Evolutionary conservation across 2,113 vertebrate species (phyloP).

Genomic region (Petrocephalus microphthalmus): DNA sequence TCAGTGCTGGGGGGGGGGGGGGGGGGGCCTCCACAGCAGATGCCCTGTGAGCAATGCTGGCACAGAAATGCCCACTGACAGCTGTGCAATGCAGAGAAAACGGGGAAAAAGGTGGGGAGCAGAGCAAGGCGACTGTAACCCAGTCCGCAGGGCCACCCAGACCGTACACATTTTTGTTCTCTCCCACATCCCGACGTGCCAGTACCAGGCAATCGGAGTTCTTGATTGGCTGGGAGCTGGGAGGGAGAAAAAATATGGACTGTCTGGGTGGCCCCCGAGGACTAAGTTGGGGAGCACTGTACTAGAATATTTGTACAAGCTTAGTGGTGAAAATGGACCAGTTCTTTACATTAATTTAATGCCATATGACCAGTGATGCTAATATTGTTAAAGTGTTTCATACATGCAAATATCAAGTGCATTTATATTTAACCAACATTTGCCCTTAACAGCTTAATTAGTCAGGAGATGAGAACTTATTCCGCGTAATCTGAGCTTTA

Average conservation of each 20-base stretch:
- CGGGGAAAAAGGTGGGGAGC: neutral
- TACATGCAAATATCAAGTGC: neutral
- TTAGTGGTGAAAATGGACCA: neutral
- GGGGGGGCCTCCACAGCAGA: neutral
- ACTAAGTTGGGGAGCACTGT: neutral
- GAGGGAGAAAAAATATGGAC: neutral
- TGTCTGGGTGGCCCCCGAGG: neutral
- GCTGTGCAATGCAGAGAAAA: neutral
- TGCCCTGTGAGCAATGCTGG: neutral
- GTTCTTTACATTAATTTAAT: neutral
- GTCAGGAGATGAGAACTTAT: neutral
- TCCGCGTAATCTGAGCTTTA: neutral
- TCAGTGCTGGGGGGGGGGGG: neutral
- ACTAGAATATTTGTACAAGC: neutral
- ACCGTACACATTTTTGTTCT: neutral
- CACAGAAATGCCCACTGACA: no score
- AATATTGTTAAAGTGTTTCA: neutral
- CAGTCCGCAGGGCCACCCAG: neutral
- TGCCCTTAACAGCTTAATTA: neutral
- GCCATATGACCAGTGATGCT: neutral
- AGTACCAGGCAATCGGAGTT: neutral
- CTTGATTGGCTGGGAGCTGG: neutral
- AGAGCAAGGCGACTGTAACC: neutral
- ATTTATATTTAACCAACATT: neutral
- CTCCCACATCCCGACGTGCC: neutral